Evolutionary conservation across 2,797 vertebrate species (phyloP).

Genomic region (Bradypodion ventrale): DNA sequence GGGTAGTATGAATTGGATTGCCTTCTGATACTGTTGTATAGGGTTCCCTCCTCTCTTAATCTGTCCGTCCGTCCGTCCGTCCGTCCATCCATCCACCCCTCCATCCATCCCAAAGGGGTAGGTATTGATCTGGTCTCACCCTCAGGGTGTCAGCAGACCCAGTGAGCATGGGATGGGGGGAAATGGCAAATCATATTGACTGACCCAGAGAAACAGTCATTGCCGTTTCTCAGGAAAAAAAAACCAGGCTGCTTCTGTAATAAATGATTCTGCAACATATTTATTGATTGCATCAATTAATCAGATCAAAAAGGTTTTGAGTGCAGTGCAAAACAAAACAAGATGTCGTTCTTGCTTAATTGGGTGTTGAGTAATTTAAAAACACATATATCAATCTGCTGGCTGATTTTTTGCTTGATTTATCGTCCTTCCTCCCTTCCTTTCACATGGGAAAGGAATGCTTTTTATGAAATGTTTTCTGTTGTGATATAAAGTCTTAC

Average conservation of each 20-base stretch:
- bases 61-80: too few species aligned
- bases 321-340: background rate
- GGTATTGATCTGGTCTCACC: background rate
- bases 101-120: background rate
- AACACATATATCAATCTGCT: too few species aligned
- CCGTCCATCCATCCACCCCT: too few species aligned
- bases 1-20: too few species aligned
- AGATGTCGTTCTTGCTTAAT: background rate
- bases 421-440: too few species aligned
- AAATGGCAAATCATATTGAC: background rate
- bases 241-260: background rate
- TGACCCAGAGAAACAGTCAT: background rate
- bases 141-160: background rate
- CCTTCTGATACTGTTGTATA: too few species aligned
- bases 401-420: too few species aligned
- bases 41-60: too few species aligned
- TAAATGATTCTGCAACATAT: background rate
- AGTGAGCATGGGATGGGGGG: fast-evolving
- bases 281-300: background rate
- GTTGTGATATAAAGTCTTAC: background rate
- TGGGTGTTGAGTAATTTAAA: too few species aligned
- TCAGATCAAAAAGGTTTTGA: background rate
- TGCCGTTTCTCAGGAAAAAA: too few species aligned
- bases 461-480: background rate
- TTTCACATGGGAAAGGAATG: background rate